A percentile compares a stretch with the other conserved stretches of the same genome.
phyloP scores from a whole-genome alignment of 2,888 invertebrate species.

The Dorcus parallelipipedus region DNA sequence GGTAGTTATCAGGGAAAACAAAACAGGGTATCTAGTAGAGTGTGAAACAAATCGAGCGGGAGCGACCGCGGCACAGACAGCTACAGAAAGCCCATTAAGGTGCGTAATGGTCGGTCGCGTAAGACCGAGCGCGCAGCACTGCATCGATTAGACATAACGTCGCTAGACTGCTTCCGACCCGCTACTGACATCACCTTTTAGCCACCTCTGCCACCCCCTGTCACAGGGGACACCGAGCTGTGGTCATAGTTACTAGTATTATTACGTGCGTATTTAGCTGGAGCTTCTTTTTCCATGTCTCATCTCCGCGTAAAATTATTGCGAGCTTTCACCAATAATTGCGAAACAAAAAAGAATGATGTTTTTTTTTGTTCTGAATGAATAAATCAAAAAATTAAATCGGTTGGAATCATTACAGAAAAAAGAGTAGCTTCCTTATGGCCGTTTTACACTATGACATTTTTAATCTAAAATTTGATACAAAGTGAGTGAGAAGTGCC shows the following conservation, averaged over 20 bases:
- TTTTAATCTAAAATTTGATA: too few relatives aligned
- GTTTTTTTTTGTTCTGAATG: too few relatives aligned
- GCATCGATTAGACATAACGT: constrained; percentile 68
- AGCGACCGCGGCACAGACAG: constrained; percentile 34
- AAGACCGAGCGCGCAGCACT: constrained; percentile 66
- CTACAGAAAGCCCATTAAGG: constrained; percentile 63
- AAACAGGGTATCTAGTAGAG: constrained; percentile 26
- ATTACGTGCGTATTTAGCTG: constrained; percentile 7
- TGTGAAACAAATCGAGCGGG: constrained; percentile 37
- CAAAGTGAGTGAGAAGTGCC: too few relatives aligned
- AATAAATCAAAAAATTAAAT: too few relatives aligned
- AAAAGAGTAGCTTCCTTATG: too few relatives aligned
- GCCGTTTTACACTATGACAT: too few relatives aligned
- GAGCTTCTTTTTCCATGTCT: too few relatives aligned
- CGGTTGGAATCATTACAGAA: too few relatives aligned
- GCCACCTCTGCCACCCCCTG: constrained; percentile 23
- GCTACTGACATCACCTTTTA: constrained; percentile 40
- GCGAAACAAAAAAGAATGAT: too few relatives aligned
- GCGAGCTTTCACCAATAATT: too few relatives aligned
- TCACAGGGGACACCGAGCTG: constrained; percentile 10
- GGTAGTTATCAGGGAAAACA: constrained; percentile 17
- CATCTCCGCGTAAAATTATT: too few relatives aligned
- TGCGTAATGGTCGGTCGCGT: constrained; percentile 69
- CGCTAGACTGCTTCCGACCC: constrained; percentile 51
- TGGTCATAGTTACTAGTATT: constrained; percentile 11